A percentile compares a stretch with the other conserved stretches of the same genome.
These are phyloP conservation scores for Pseudorhiza aurosa DNA, from an alignment of 30 jellyfish, hydroid and myxozoan genomes.

Conservation along the genomic window DNA sequence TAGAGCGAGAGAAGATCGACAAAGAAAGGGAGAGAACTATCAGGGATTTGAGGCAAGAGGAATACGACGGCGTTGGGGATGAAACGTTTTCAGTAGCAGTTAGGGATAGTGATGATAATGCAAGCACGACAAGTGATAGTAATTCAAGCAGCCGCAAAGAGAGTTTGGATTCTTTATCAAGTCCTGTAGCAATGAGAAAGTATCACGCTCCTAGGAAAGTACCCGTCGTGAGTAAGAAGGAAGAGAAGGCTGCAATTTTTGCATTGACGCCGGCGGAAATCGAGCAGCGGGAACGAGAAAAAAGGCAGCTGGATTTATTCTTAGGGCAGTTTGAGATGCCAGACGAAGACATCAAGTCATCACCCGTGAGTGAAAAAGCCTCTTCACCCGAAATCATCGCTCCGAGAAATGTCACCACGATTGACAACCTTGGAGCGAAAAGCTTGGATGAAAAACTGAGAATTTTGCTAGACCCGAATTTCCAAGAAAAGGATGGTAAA, in stretches of 20 bases:
- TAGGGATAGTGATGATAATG: slow-evolving; percentile 79
- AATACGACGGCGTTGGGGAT: slow-evolving; percentile 62
- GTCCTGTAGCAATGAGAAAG: slow-evolving; percentile 85
- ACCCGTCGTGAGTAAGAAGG: slow-evolving; percentile 70
- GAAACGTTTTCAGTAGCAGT: slow-evolving; percentile 16
- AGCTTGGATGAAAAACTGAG: slow-evolving; percentile 74
- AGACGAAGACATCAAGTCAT: slow-evolving; percentile 48
- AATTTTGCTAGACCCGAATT: slow-evolving; percentile 71
- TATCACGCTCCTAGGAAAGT: slow-evolving; percentile 45
- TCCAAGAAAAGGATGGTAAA: slow-evolving; percentile 68
- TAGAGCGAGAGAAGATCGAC: slow-evolving; percentile 67
- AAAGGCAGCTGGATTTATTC: slow-evolving; percentile 65
- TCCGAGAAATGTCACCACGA: slow-evolving; percentile 20
- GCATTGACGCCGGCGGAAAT: slow-evolving; percentile 62
- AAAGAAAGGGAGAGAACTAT: slow-evolving; percentile 67
- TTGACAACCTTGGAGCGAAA: slow-evolving; percentile 64
- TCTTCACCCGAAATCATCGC: slow-evolving; percentile 11
- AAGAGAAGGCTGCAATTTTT: slow-evolving; percentile 64
- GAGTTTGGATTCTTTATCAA: slow-evolving; percentile 85
- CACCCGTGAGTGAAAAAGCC: slow-evolving; percentile 12
- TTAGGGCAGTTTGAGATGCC: slow-evolving; percentile 68
- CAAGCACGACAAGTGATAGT: slow-evolving; percentile 85
- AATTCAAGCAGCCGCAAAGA: slow-evolving; percentile 89
- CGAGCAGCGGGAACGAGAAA: slow-evolving; percentile 72
- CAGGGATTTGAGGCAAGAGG: slow-evolving; percentile 74